These are phyloP conservation scores for Oreochromis aureus DNA, from an alignment of 2,113 vertebrate species.

Conservation along the genomic window DNA sequence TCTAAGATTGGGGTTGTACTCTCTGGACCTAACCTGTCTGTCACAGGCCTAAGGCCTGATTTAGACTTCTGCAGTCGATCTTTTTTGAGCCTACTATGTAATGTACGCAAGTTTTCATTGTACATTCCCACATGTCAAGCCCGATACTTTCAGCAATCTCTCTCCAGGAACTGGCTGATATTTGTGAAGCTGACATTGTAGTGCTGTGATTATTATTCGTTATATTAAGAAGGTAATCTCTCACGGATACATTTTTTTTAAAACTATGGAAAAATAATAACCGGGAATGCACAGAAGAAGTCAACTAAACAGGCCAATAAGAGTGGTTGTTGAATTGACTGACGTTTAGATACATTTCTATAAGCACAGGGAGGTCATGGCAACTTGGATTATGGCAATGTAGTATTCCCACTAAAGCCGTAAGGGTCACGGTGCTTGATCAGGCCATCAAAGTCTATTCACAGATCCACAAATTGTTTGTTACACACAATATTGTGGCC, in stretches of 20 bases:
- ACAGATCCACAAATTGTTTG: not conserved
- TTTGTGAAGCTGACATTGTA: not conserved
- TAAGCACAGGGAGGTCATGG: not conserved
- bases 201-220: not conserved
- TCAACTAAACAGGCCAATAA: not conserved
- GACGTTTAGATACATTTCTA: not conserved
- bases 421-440: too few relatives aligned
- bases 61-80: not conserved
- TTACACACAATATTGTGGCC: not conserved
- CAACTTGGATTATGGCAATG: not conserved
- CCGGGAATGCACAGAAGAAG: not conserved
- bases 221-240: not conserved
- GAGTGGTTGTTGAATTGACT: not conserved
- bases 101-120: not conserved
- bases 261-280: not conserved
- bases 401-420: not conserved
- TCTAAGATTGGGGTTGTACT: not conserved
- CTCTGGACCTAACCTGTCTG: not conserved
- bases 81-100: not conserved
- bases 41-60: not conserved
- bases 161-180: not conserved
- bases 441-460: not conserved
- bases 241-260: rapidly evolving
- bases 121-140: not conserved
- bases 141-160: not conserved